phyloP scores from a whole-genome alignment of 2,888 invertebrate species.

The Lepidochitona cinerea region DNA sequence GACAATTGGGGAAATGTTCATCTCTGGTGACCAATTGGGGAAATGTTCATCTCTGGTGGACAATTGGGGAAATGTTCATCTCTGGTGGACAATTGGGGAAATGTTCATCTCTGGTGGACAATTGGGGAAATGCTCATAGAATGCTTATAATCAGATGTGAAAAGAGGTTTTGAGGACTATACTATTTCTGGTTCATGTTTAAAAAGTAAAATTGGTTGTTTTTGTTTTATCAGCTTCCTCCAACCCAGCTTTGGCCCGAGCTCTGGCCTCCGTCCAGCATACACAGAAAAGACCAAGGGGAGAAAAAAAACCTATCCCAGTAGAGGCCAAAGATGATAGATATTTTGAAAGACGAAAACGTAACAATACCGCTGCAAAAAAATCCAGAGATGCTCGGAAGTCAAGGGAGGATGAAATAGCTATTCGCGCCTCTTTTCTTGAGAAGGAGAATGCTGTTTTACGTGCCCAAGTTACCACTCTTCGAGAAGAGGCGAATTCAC shows the following conservation, averaged over 20 bases:
- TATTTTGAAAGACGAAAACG: conserved; percentile 89
- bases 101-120: too few relatives aligned
- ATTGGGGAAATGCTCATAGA: too few relatives aligned
- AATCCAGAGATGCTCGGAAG: conserved; percentile 89
- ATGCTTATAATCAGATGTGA: too few relatives aligned
- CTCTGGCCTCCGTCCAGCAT: conserved; percentile 49
- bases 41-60: too few relatives aligned
- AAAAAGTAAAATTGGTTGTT: too few relatives aligned
- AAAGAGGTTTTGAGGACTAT: too few relatives aligned
- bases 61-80: too few relatives aligned
- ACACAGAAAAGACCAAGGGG: conserved; percentile 60
- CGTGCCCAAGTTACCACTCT: conserved; percentile 86
- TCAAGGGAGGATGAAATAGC: conserved; percentile 91
- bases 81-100: too few relatives aligned
- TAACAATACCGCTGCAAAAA: conserved; percentile 94
- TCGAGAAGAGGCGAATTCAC: conserved; percentile 82
- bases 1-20: too few relatives aligned
- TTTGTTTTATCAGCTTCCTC: conserved; percentile 28
- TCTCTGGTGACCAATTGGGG: too few relatives aligned
- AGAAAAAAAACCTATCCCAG: conserved; percentile 82
- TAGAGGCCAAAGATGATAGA: conserved; percentile 82
- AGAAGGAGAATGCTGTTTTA: conserved; percentile 89
- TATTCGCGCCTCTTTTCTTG: conserved; percentile 85
- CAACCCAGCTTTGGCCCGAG: conserved; percentile 48
- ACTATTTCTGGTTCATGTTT: too few relatives aligned